Conservation (phyloP, 2,113 vertebrate species). For the Oriolus oriolus region DNA sequence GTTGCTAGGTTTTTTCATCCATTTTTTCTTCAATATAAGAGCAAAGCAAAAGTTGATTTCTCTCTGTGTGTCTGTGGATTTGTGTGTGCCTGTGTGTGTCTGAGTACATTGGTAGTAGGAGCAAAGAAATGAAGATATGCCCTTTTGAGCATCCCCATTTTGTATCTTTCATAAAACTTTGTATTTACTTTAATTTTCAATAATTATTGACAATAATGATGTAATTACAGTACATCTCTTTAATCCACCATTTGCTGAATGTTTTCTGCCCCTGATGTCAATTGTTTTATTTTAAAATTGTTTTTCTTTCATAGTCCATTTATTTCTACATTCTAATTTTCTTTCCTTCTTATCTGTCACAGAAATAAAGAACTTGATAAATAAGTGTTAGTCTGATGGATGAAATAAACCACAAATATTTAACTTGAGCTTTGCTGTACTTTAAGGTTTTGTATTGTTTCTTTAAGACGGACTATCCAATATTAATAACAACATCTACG, state of each 20-base stretch:
- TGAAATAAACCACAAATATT: not conserved
- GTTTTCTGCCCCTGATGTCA: not conserved
- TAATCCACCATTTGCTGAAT: not conserved
- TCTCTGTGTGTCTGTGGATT: not conserved
- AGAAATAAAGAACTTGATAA: not conserved
- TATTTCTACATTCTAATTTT: not conserved
- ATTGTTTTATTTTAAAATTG: not conserved
- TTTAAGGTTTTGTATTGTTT: not conserved
- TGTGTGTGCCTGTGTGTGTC: not conserved
- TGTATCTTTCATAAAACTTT: not conserved
- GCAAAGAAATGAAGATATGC: not conserved
- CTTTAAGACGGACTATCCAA: not conserved
- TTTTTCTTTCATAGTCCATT: not conserved
- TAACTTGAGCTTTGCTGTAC: not conserved
- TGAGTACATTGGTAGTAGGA: not conserved
- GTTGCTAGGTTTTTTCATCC: not conserved
- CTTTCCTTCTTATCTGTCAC: not conserved
- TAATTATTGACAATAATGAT: not conserved
- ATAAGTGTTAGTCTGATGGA: not conserved
- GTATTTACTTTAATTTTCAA: not conserved
- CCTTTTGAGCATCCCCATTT: not conserved
- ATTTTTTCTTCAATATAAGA: not conserved
- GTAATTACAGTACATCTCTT: not conserved
- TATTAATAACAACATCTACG: not conserved
- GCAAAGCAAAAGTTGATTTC: not conserved